Base-by-base conservation (phyloP, 2,113 vertebrate species). In the Rousettus leschenaultii region DNA sequence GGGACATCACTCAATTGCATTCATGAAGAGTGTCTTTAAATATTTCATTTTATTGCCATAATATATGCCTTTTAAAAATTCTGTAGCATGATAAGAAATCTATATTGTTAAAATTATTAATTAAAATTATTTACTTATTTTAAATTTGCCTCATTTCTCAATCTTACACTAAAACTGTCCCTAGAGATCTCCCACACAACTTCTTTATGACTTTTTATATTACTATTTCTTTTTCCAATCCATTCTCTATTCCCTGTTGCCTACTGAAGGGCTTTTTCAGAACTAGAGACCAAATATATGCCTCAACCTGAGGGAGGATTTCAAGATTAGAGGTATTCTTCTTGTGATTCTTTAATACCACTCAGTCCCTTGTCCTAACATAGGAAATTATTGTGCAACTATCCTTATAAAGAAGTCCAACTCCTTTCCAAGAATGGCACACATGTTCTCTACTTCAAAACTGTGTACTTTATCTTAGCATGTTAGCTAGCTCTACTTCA, bases 91-190 rank as follows among this genome's bases (percentile, higher is more conserved):
- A 94, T 68, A 35, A 96, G 19, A 89, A 94, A 86, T 90, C 63
- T 53, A 21, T 65, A 77, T n/a, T 80, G 15, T 86, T 65, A 94
- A 95, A 93, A 84, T 78, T 68, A 35, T 48, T 78, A 71, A 95
- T 89, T 74, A 91, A 96, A 97, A 95, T 80, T 83, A 94, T 73
- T 93, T 94, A 80, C 48, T 94, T 92, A 78, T 66, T 93, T 95
- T 86, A 55, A 33, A 92, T 88, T 91, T 94, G 65, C 73, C 68
- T 71, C 66, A 35, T 94, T 96, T 92, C 59, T 87, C 84, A 93
- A 12, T 80, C 84, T 91, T 91, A 91, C 16, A 71, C 21, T 75
- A 84, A 94, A 96, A 79, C 61, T 57, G 43, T 93, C 89, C 86
- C 89, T 71, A 86, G 45, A 80, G 86, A 65, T 82, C 51, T 89